These are phyloP conservation scores for Conchocele bisecta DNA, from an alignment of 2,888 invertebrate genomes.

Conservation along the genomic window DNA sequence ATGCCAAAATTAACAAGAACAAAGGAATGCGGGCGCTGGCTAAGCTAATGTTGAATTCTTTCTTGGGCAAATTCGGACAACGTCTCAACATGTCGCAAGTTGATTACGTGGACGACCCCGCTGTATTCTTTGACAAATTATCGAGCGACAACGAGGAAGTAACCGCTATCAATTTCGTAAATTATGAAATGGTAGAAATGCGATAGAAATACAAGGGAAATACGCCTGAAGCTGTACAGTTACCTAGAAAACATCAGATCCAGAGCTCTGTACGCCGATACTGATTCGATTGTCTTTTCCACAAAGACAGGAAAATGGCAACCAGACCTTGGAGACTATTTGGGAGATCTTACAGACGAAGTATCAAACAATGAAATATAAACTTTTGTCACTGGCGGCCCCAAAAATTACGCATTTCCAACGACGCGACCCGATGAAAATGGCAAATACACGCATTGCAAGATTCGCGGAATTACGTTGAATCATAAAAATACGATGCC, in stretches of 20 bases:
- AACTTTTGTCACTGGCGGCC: constrained; percentile 37
- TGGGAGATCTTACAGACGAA: constrained; percentile 81
- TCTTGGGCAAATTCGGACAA: constrained; percentile 57
- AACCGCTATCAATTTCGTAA: constrained; percentile 33
- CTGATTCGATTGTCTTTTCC: constrained; percentile 51
- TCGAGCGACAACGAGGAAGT: constrained; percentile 41
- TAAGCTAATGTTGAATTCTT: constrained; percentile 32
- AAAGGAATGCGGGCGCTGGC: constrained; percentile 36
- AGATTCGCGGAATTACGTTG: constrained; percentile 35
- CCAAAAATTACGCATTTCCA: constrained; percentile 45
- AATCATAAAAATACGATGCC: constrained; percentile 39
- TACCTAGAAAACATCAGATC: constrained; percentile 30
- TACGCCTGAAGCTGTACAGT: constrained; percentile 22
- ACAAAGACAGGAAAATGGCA: constrained; percentile 28
- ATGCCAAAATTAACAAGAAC: constrained; percentile 28
- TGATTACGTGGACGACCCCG: constrained; percentile 22
- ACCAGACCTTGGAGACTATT: constrained; percentile 70
- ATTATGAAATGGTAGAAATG: constrained; percentile 37
- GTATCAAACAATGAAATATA: constrained; percentile 47
- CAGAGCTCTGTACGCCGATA: constrained; percentile 44
- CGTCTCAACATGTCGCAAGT: constrained; percentile 29
- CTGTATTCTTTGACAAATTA: constrained; percentile 32
- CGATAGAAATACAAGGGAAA: too few species aligned
- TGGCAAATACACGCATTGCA: constrained; percentile 30
- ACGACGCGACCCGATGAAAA: constrained; percentile 27